Evolutionary conservation across 2,113 vertebrate species (phyloP), one percentile per base, ranked within the genome.

Genomic region (Sula dactylatra): DNA sequence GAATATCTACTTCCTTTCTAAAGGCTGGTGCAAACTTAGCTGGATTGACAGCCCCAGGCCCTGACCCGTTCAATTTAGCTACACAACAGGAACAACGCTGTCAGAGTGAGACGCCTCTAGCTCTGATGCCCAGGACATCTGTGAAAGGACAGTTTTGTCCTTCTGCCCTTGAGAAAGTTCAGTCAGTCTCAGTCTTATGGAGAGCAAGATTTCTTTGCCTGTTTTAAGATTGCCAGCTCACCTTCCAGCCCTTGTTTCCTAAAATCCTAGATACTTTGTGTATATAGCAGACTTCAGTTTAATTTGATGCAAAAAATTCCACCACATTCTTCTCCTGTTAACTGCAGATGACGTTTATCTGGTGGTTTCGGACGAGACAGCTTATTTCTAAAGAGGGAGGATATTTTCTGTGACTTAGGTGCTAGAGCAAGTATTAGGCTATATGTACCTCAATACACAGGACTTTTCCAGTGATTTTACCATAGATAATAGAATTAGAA

Each of bases 11-110:
- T 85, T 62, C 27, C 58, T 93, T 92, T 95, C 36, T 62, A 52
- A 92, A 73, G 2, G 3, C 10, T 90, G 14, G 42, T 78, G 58
- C 36, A 90, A 76, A 58, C 14, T 54, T 74, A 42, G 15, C 58
- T 83, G 74, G 67, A 94, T 70, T 94, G 90, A 90, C 90, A 97
- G 74, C 38, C 61, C 24, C 50, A 86, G 74, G 72, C 67, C 55
- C 14, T 86, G 71, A 81, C 36, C n/a, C 0, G 0, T 73, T 66
- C 50, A 86, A 42, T 92, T 85, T 82, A 81, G 62, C 76, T 73
- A 71, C 50, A 58, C 45, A 86, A 86, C 85, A 80, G 82, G 62
- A 93, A 73, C 34, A 83, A 54, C 7, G 34, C 45, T 94, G 82
- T 82, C 82, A 81, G 74, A 54, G 14, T 47, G 76, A 90, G 62